Evolutionary conservation across 1,140 invertebrate genomes (phyloP).

Genomic region (Musca vetustissima): DNA sequence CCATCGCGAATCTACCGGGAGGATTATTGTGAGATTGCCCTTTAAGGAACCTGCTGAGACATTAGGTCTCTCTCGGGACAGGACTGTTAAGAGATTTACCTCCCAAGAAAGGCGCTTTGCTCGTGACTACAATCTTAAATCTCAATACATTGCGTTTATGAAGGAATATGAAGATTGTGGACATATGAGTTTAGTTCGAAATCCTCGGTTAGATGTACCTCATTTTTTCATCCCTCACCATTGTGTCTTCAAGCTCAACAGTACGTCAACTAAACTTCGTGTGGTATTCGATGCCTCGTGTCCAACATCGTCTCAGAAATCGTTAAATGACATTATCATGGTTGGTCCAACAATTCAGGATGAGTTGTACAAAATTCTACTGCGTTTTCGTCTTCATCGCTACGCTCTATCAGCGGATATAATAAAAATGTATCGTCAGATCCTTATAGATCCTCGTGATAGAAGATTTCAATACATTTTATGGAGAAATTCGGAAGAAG

Average conservation of each 20-base stretch:
- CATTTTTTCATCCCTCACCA: neutral
- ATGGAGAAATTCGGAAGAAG: slow-evolving; percentile 40
- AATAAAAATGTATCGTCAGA: slow-evolving; percentile 13
- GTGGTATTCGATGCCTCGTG: neutral
- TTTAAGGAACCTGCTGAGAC: neutral
- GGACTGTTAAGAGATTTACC: neutral
- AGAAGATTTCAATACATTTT: slow-evolving; percentile 49
- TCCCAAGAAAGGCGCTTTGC: neutral
- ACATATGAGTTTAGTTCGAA: too few relatives aligned
- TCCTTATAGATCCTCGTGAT: neutral
- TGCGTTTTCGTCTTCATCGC: slow-evolving; percentile 8
- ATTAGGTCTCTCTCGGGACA: neutral
- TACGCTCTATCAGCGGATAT: slow-evolving; percentile 14
- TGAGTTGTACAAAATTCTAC: neutral
- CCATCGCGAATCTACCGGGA: slow-evolving; percentile 28
- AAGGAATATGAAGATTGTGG: neutral
- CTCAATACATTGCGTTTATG: neutral
- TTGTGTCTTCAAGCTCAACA: neutral
- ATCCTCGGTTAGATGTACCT: neutral
- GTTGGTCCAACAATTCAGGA: slow-evolving; percentile 13
- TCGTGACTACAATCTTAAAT: neutral
- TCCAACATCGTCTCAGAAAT: neutral
- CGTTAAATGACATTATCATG: neutral
- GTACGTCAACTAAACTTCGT: too few relatives aligned
- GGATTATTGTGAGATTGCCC: neutral